Evolutionary conservation across 2,797 vertebrate genomes (phyloP).

Genomic region (Phoebastria nigripes): DNA sequence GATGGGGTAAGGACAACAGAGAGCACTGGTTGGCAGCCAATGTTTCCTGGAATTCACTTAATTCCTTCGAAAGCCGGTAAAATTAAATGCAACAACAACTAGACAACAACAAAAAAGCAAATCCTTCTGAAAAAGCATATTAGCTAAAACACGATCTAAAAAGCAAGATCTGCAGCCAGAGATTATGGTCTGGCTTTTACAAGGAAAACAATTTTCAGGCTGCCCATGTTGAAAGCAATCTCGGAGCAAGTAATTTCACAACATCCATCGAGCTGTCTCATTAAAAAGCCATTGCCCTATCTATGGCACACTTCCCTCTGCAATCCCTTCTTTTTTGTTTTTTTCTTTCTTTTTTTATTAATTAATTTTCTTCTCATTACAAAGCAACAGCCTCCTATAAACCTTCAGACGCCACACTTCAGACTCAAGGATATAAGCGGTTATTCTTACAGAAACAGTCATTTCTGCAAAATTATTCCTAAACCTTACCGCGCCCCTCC

Average conservation of each 20-base stretch:
- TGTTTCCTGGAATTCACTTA: slow-evolving; percentile 41
- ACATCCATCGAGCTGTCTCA: slow-evolving; percentile 55
- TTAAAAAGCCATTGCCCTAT: slow-evolving; percentile 53
- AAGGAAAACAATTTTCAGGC: slow-evolving; percentile 64
- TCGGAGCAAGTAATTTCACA: slow-evolving; percentile 37
- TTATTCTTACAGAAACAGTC: not conserved
- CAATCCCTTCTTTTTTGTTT: not conserved
- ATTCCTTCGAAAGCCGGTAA: slow-evolving; percentile 50
- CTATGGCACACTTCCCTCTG: not conserved
- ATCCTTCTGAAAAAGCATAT: slow-evolving; percentile 49
- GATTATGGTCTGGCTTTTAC: slow-evolving; percentile 43
- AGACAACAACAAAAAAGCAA: slow-evolving; percentile 31
- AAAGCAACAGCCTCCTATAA: not conserved
- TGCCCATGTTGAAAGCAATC: slow-evolving; percentile 43
- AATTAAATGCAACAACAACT: slow-evolving; percentile 36
- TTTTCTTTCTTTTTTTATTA: not conserved
- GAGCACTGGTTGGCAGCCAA: slow-evolving; percentile 26
- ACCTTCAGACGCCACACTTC: not conserved
- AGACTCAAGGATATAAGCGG: not conserved
- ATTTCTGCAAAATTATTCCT: not conserved
- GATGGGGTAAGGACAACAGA: not conserved
- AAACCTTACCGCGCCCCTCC: not conserved
- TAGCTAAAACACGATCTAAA: slow-evolving; percentile 55
- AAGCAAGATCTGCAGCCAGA: slow-evolving; percentile 46
- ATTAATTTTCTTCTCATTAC: slow-evolving; percentile 11